Evolutionary conservation across 2,797 vertebrate species (phyloP), one percentile per base, ranked within the genome.

Genomic region (Podarcis siculus): DNA sequence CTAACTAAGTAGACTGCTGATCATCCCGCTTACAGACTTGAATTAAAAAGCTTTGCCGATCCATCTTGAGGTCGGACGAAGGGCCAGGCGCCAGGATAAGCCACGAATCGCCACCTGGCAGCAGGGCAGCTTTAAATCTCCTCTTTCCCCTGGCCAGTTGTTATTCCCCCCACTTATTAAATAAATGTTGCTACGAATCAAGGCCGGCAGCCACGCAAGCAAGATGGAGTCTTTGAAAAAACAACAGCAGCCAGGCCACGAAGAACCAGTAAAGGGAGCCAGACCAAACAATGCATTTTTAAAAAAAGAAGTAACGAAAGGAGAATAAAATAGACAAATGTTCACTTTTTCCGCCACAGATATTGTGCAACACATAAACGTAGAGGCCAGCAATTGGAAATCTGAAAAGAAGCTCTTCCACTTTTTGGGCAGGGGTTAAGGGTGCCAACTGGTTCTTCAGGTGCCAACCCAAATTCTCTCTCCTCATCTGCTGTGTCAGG

Each of bases 1-100:
- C 87, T 49, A 35, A 39, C 77, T 94, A 89, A 94, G 92, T 90
- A 91, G 92, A 73, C 89, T 9, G 2, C 87, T 72, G 93, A 95
- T 95, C 87, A 92, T 94, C 93, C 95, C 85, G 91, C 92, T 92
- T 95, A 95, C 87, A 89, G 90, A 93, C 89, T 95, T 92, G 91
- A 95, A 94, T 95, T 95, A 92, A 95, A 95, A 94, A 94, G 95
- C 93, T 94, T 94, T 93, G 87, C 82, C 89, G 92, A 91, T 93
- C 91, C 91, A 86, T 55, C 86, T 90, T 93, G 90, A 93, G 90
- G 89, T 88, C 8, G 89, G 93, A 93, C 92, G 89, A 94, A 91
- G 87, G 92, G 87, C 91, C 89, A 87, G 75, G 89, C 85, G 75
- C 84, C 89, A 91, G 88, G 86, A 92, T 91, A 90, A 92, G 86